Evolutionary conservation across 2,797 vertebrate genomes (phyloP).

Genomic region (Ammospiza maritima): DNA sequence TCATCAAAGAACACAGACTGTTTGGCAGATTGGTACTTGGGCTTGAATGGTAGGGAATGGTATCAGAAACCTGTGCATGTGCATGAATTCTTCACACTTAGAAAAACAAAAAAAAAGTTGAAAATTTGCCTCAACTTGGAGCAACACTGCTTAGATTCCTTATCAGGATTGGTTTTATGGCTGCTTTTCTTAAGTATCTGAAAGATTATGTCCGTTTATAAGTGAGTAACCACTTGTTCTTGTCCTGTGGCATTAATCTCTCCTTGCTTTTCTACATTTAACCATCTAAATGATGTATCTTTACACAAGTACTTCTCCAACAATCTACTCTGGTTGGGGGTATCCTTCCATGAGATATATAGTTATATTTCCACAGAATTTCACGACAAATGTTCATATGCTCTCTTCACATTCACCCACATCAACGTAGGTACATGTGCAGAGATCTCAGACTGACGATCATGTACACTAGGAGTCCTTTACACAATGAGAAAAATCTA

Average conservation of each 20-base stretch:
- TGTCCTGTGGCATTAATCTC: neutral
- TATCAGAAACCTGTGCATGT: neutral
- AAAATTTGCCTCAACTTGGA: neutral
- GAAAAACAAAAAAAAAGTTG: neutral
- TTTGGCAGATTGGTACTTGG: neutral
- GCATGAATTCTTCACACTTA: neutral
- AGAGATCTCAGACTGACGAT: neutral
- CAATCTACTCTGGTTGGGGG: rapidly evolving
- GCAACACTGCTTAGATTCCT: neutral
- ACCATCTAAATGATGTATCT: neutral
- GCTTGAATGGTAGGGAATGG: neutral
- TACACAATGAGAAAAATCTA: neutral
- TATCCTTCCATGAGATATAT: neutral
- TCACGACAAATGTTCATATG: neutral
- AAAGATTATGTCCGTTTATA: neutral
- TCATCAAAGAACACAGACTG: neutral
- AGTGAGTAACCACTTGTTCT: neutral
- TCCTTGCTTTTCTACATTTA: neutral
- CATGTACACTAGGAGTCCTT: rapidly evolving
- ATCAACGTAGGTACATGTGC: neutral
- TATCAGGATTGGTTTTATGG: neutral
- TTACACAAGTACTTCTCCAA: neutral
- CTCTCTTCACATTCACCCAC: neutral
- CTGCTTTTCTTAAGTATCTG: neutral
- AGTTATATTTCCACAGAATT: neutral